Evolutionary conservation across 2,888 invertebrate genomes (phyloP).

Genomic region (Didymodactylos carnosus): DNA sequence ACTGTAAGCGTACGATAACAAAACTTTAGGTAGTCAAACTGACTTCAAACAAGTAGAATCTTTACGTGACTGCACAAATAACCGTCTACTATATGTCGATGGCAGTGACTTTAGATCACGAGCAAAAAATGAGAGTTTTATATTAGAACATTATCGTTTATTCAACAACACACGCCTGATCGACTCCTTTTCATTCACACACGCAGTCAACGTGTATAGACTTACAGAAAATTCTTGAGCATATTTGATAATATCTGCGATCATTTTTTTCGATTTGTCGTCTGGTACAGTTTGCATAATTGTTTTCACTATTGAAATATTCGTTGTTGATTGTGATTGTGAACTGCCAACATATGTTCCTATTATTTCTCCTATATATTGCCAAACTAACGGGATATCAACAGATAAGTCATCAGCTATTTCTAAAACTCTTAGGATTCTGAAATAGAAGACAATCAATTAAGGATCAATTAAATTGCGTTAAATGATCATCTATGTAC

Average conservation of each 20-base stretch:
- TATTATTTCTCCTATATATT: slow-evolving; percentile 1
- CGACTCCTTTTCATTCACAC: too few relatives aligned
- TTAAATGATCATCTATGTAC: background rate
- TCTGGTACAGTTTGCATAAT: background rate
- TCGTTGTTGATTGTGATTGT: background rate
- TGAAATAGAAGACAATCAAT: background rate
- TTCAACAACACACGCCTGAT: too few relatives aligned
- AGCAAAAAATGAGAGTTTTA: too few relatives aligned
- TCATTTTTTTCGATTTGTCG: background rate
- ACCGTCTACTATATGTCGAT: too few relatives aligned
- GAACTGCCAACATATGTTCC: background rate
- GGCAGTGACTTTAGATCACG: too few relatives aligned
- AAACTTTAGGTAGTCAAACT: too few relatives aligned
- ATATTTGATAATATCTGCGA: background rate
- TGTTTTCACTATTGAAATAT: background rate
- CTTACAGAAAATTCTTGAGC: background rate
- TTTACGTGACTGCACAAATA: too few relatives aligned
- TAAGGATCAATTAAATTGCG: background rate
- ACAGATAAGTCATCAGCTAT: background rate
- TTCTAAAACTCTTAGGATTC: background rate
- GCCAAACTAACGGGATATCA: background rate
- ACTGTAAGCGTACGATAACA: too few relatives aligned
- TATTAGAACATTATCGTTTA: too few relatives aligned
- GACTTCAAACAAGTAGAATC: too few relatives aligned
- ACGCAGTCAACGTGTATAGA: too few relatives aligned